A percentile compares a stretch with the other conserved stretches of the same genome.
phyloP scores from a whole-genome alignment of 2,113 vertebrate species.

The Pituophis catenifer region DNA sequence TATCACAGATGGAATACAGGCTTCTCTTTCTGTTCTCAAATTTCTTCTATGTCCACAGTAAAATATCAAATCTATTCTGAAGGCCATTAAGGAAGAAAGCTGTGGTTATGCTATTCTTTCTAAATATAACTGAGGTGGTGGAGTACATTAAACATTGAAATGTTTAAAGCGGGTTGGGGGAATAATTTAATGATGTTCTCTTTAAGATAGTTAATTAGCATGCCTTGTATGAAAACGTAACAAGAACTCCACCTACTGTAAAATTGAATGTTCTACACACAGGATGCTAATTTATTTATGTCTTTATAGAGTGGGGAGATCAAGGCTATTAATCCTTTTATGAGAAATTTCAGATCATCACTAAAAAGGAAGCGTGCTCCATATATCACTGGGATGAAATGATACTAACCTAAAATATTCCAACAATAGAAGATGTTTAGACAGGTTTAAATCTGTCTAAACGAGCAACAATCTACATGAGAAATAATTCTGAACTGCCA shows the following conservation, averaged over 20 bases:
- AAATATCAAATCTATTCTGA: constrained; percentile 38
- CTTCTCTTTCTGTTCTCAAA: constrained; percentile 26
- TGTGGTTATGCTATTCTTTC: constrained; percentile 59
- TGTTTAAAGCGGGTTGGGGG: constrained; percentile 65
- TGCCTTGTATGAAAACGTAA: constrained; percentile 79
- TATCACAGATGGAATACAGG: constrained; percentile 27
- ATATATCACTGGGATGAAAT: not conserved
- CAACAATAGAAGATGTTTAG: constrained; percentile 31
- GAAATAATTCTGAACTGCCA: not conserved
- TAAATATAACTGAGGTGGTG: constrained; percentile 71
- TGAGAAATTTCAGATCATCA: constrained; percentile 53
- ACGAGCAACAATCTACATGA: constrained; percentile 51
- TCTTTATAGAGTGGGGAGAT: constrained; percentile 56
- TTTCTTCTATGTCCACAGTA: constrained; percentile 50
- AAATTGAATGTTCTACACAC: constrained; percentile 76
- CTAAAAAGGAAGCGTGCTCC: not conserved
- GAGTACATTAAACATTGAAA: constrained; percentile 69
- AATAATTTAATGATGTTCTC: constrained; percentile 75
- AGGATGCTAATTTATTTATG: constrained; percentile 60
- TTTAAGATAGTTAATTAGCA: constrained; percentile 79
- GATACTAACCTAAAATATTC: not conserved
- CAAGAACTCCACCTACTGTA: constrained; percentile 87
- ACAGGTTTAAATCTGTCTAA: constrained; percentile 12
- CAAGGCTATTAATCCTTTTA: constrained; percentile 63
- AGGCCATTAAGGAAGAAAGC: constrained; percentile 26